phyloP scores from a whole-genome alignment of 2,888 invertebrate genomes.

The Tubiluchus corallicola region DNA sequence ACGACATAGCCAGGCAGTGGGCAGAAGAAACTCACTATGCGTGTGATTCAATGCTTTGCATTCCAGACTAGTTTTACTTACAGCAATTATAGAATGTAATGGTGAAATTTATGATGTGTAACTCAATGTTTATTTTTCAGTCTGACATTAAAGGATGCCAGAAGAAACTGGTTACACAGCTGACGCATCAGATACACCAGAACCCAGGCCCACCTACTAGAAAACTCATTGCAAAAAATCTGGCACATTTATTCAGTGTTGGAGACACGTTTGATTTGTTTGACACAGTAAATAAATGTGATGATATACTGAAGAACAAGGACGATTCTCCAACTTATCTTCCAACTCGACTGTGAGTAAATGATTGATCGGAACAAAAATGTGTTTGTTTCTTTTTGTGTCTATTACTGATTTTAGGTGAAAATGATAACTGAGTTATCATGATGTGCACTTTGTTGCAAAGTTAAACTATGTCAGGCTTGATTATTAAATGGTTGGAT shows the following conservation, averaged over 20 bases:
- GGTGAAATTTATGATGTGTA: too few relatives aligned
- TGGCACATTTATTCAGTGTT: constrained; percentile 85
- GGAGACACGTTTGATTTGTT: constrained; percentile 93
- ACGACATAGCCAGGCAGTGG: too few relatives aligned
- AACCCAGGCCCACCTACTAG: constrained; percentile 82
- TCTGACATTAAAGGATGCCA: constrained; percentile 38
- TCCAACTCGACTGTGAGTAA: constrained; percentile 70
- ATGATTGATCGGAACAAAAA: not conserved
- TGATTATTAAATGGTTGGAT: too few relatives aligned
- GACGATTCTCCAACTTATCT: constrained; percentile 93
- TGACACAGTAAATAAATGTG: constrained; percentile 92
- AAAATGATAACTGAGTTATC: too few relatives aligned
- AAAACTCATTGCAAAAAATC: constrained; percentile 66
- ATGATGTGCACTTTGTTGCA: too few relatives aligned
- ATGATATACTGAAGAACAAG: constrained; percentile 85
- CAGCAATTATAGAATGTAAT: too few relatives aligned
- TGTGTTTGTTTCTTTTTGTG: too few relatives aligned
- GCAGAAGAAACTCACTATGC: too few relatives aligned
- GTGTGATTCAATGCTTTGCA: too few relatives aligned
- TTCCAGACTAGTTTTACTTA: too few relatives aligned
- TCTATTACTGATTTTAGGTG: too few relatives aligned
- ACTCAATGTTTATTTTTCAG: not conserved
- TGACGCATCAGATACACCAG: constrained; percentile 64
- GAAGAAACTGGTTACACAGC: constrained; percentile 26
- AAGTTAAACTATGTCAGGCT: too few relatives aligned